phyloP scores from a whole-genome alignment of 2,888 invertebrate species.

The Drosophila dives region DNA sequence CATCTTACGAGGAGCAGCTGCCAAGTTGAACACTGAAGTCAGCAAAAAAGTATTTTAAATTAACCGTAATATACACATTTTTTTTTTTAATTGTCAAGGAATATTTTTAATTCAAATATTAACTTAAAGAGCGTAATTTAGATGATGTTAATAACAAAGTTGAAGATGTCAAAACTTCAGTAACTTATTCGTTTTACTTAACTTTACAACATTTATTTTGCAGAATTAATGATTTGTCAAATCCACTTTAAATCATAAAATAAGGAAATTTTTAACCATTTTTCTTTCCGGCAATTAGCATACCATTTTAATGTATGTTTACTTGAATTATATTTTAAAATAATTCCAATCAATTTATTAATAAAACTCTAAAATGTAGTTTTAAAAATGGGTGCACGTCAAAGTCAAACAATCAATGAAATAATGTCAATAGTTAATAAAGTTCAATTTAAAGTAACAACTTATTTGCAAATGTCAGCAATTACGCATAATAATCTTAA shows the following conservation, averaged over 20 bases:
- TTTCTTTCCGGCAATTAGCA: not conserved
- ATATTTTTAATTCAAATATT: not conserved
- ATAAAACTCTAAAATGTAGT: conserved; percentile 6
- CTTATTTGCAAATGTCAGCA: not conserved
- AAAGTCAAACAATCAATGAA: conserved; percentile 1
- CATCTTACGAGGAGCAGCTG: not conserved
- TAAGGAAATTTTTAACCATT: not conserved
- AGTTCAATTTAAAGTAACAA: not conserved
- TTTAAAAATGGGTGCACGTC: conserved; percentile 20
- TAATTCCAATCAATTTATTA: not conserved
- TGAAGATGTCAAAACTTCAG: not conserved
- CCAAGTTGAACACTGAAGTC: not conserved
- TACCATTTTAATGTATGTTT: too few relatives aligned
- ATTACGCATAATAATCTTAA: conserved; percentile 11
- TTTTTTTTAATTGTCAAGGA: too few relatives aligned
- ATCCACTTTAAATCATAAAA: not conserved
- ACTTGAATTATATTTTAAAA: not conserved
- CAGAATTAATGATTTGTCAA: not conserved
- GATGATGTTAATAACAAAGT: not conserved
- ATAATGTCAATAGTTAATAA: not conserved
- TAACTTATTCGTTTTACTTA: not conserved
- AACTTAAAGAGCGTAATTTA: not conserved
- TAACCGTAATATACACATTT: too few relatives aligned
- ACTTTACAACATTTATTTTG: not conserved
- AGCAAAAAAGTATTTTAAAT: not conserved